phyloP scores from a whole-genome alignment of 1,140 invertebrate species.

The Brachionus manjavacas region DNA sequence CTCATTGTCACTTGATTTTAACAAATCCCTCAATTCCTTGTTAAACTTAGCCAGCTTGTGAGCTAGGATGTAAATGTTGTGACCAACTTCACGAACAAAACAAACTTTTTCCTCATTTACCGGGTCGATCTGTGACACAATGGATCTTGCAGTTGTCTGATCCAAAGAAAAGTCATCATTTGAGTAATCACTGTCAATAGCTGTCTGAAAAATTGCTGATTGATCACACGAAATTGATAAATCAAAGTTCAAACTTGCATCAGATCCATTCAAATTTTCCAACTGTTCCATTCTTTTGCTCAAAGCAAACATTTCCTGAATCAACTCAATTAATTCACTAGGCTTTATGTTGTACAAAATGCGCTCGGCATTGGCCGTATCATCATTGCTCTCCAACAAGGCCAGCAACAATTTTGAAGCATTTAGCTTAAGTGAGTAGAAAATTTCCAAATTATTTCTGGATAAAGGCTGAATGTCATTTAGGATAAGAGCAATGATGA shows the following conservation, averaged over 20 bases:
- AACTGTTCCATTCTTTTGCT: background rate
- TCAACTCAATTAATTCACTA: background rate
- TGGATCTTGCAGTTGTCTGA: constrained; percentile 45
- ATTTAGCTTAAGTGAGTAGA: constrained; percentile 91
- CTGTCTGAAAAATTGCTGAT: background rate
- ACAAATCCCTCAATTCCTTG: background rate
- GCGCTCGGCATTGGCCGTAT: constrained; percentile 93
- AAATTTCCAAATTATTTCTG: constrained; percentile 90
- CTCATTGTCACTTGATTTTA: constrained; percentile 53
- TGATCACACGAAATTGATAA: background rate
- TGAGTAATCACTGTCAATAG: background rate
- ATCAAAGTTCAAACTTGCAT: background rate
- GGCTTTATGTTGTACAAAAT: constrained; percentile 87
- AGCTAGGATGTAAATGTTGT: constrained; percentile 98
- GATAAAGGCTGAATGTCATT: constrained; percentile 97
- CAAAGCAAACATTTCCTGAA: constrained; percentile 1
- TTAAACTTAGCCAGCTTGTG: constrained; percentile 61
- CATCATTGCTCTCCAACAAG: constrained; percentile 91
- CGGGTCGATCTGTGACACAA: constrained; percentile 45
- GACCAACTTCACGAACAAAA: constrained; percentile 71
- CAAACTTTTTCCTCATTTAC: constrained; percentile 2
- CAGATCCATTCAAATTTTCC: background rate
- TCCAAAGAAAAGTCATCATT: background rate
- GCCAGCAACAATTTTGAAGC: constrained; percentile 93
- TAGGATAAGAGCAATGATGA: constrained; percentile 91